These are phyloP conservation scores for Phasia obesa DNA, from an alignment of 2,888 invertebrate species.

Conservation along the genomic window DNA sequence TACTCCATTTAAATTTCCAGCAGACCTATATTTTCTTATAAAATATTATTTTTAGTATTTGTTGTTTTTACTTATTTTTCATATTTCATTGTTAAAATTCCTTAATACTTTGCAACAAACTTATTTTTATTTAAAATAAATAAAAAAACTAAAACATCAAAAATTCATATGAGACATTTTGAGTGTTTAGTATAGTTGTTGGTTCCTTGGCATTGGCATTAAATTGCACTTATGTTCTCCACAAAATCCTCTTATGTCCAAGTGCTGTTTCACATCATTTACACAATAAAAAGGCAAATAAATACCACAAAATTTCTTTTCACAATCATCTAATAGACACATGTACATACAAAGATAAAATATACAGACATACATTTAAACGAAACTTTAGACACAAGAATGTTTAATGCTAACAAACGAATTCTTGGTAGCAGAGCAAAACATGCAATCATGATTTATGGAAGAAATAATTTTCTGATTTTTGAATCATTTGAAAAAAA, in stretches of 20 bases:
- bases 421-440: too few relatives aligned
- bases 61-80: too few relatives aligned
- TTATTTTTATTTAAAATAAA: background rate
- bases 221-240: slow-evolving; percentile 59
- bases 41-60: background rate
- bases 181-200: slow-evolving; percentile 59
- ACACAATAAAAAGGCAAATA: slow-evolving; percentile 26
- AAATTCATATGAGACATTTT: slow-evolving; percentile 59
- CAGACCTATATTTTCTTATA: background rate
- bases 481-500: too few relatives aligned
- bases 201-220: slow-evolving; percentile 64
- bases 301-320: background rate
- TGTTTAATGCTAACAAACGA: background rate
- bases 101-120: background rate
- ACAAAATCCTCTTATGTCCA: slow-evolving; percentile 61
- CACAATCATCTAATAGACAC: background rate
- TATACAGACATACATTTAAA: background rate
- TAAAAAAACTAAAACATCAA: slow-evolving; percentile 2
- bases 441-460: too few relatives aligned
- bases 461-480: too few relatives aligned
- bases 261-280: slow-evolving; percentile 47
- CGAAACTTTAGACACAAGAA: background rate
- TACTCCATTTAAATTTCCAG: too few relatives aligned
- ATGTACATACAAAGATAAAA: too few relatives aligned
- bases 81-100: background rate